Base-by-base conservation (phyloP, 2,888 invertebrate genomes). In the Drosophila falleni region DNA sequence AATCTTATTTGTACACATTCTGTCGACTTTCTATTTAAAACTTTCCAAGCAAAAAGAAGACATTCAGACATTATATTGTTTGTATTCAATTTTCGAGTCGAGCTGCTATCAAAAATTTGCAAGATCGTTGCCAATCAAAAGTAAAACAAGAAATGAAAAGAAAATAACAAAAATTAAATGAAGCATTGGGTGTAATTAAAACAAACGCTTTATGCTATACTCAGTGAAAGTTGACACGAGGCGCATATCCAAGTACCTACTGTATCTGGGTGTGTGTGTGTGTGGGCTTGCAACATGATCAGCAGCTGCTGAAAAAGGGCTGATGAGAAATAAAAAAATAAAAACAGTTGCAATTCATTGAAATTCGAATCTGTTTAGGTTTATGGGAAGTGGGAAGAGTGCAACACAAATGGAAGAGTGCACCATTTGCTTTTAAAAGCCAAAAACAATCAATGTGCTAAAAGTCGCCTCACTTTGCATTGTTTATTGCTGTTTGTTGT, bases 321-420 rank as follows among this genome's bases (percentile, higher is more conserved):
- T 54, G 56, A 41, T 54, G 39, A 41, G 37, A 37, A 50, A 44
- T 59, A 54, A 51, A 58, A 33, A 61, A 55, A 49, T 44, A 26
- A 46, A 78, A 71, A 54, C 59, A 51, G 53, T 56, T 72, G 77
- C 77, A 78, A 53, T 62, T 71, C 66, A 71, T 78, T 74, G 79
- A 78, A 81, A 78, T 69, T 74, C 56, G 51, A 79, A 66, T 71
- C 68, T 54, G 49, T 44, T 64, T 39, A 8, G 44, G 13, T 35
- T 41, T n/a, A 19, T 13, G 39, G n/a, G 13, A n/a, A n/a, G 3
- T 3, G 10, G 10, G 37, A 6, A 11, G 35, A 33, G 46, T 46
- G 26, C 39, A 56, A 11, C 46, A 62, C 56, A 59, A 65, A 63
- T 60, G 56, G 51, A n/a, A n/a, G n/a, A n/a, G 39, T 23, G 41